Base-by-base conservation (phyloP, 2,797 vertebrate species). In the Bradypodion ventrale region DNA sequence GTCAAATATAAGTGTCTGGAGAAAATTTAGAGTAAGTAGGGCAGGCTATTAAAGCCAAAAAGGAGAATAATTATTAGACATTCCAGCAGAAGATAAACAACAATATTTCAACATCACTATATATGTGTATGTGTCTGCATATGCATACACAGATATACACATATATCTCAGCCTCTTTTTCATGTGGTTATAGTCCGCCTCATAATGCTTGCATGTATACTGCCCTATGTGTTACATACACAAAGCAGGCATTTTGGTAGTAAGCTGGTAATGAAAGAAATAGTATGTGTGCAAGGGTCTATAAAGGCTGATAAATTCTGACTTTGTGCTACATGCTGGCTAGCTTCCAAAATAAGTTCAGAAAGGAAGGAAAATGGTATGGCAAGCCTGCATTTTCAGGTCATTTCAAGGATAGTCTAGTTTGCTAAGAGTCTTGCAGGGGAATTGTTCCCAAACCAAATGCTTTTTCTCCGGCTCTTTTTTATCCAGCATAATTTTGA, bases 301-400 rank as follows among this genome's bases (percentile, higher is more conserved):
- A 81, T 85, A 85, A 80, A 85, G 37, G 44, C 56, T 68, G 52
- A 65, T 75, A 69, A 76, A 81, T 85, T 70, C 56, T 70, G 65
- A 76, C 78, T 85, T 85, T 85, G 78, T 81, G 91, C 83, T 93
- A 62, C 0, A n/a, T 0, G 6, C 78, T 93, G 90, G 92, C 88
- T 0, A 65, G 78, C 60, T 87, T 92, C 90, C 92, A 94, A 19
- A 92, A 74, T 90, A 85, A 87, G 86, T 90, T 91, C 88, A 83
- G 85, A 90, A 93, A 85, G 87, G 90, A 94, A 89, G 89, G 5
- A 90, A 91, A 92, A 90, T 84, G 89, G 86, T 91, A n/a, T 1
- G 82, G 87, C 86, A 91, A 92, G 89, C 86, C 90, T 89, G 83
- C 0, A 3, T 87, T 87, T 69, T 90, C 44, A 88, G 88, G 84